Base-by-base conservation (phyloP, 1,140 invertebrate species). In the Hestina assimilis region DNA sequence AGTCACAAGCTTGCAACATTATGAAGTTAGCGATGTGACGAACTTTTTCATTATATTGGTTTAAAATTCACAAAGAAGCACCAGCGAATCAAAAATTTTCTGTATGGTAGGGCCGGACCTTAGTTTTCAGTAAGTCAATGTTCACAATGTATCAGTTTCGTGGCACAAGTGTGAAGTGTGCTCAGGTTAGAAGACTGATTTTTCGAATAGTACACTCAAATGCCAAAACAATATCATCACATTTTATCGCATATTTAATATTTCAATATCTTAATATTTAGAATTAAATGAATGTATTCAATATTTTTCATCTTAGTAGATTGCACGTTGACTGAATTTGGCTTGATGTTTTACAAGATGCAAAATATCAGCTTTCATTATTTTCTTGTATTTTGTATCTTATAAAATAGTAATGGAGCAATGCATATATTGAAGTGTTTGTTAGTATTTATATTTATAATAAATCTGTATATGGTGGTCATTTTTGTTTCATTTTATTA, bases 161-260 rank as follows among this genome's bases (percentile, higher is more conserved):
- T 38, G 42, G 24, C 52, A 55, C 52, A 55, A 55, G 23, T 15
- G 4, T 28, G 4, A 61, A 38, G 63, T 71, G 73, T 72, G 79
- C 79, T 85, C 80, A 83, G 74, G 55, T 61, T 76, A 74, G 74
- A 87, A 85, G 82, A 85, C 82, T 85, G 82, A 85, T 85, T 83
- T 81, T 79, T 79, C 73, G 63, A 78, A 72, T 77, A 82, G 62
- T 72, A 63, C n/a, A 59, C 67, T 35, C 38, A 45, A 67, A 64
- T 62, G 69, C 70, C 72, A 75, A 78, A 72, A 59, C 50, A 60
- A 60, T 70, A 53, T 61, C 54, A 59, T 28, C 21, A 53, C 31
- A 47, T 48, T 48, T 59, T 33, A 33, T 38, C 31, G 20, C 20
- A 46, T 52, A 12, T 19, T 28, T 50, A 15, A 51, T 41, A 14